Evolutionary conservation across 30 jellyfish, hydroid and myxozoan genomes (phyloP), one percentile per base, ranked within the genome.

Genomic region (Chrysaora quinquecirrha): DNA sequence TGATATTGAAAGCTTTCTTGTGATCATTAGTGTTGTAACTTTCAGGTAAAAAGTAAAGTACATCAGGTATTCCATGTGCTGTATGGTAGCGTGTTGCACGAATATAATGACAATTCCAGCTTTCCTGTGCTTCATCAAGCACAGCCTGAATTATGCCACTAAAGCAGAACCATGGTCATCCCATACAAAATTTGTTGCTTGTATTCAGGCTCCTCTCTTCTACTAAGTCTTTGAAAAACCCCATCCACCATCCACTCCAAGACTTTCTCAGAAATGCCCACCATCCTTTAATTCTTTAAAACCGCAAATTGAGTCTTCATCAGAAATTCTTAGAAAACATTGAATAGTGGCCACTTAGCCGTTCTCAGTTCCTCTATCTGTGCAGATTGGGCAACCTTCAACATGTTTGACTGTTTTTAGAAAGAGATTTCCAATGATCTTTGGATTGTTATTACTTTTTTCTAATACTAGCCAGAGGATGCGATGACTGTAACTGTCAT

Each of bases 291-390:
- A 80, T 80, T 25, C 91, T 34, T 69, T 69, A 18, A 31, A 43
- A 69, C 81, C 34, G 16, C 70, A n/a, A 14, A 63, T 30, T 21
- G 46, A 14, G 58, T 80, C 91, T 4, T 30, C 28, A 35, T 31
- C 75, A 43, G 60, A 49, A 32, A 70, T 78, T 71, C 94, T 35
- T 27, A 72, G 74, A 48, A 48, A 70, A 22, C 87, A 30, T 38
- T 83, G 94, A 27, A 43, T 71, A 28, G 87, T 70, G 62, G 87
- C 81, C 71, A 83, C 48, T 35, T 2, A 22, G 34, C 86, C 72
- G 76, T 74, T 74, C 73, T 74, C 86, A 56, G 94, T 50, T 23
- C 94, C 94, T 21, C 87, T 47, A 49, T 83, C 94, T 35, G 87
- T 62, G 28, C 87, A 69, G 46, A 32, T 18, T 25, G 88, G 88